Evolutionary conservation across 1,140 invertebrate genomes (phyloP).

Genomic region (Ladona fulva): DNA sequence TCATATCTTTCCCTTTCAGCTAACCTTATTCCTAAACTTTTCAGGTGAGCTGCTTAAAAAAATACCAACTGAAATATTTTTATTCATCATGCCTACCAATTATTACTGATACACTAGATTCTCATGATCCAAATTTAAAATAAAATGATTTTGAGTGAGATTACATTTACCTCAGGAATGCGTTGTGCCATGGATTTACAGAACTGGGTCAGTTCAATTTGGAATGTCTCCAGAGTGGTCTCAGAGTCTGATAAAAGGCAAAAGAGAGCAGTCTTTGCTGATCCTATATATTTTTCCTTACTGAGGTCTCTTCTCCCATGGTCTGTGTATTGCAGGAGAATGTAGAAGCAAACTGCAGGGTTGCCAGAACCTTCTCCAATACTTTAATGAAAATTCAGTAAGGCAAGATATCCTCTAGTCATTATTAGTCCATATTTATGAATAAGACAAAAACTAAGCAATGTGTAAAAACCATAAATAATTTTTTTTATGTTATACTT

Average conservation of each 20-base stretch:
- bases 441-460: no score
- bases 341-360: constrained; percentile 21
- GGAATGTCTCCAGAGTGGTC: constrained; percentile 18
- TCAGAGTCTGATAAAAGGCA: constrained; percentile 17
- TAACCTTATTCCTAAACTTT: no score
- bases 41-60: no score
- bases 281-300: neutral
- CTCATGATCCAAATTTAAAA: no score
- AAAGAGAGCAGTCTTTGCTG: neutral
- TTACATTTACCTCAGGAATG: neutral
- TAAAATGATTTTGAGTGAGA: no score
- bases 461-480: no score
- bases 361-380: constrained; percentile 8
- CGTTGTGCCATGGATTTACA: constrained; percentile 14
- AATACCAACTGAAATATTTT: no score
- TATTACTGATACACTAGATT: no score
- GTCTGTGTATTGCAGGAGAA: constrained; percentile 13
- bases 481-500: no score
- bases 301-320: neutral
- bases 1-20: no score
- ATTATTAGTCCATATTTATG: neutral
- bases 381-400: constrained; percentile 11
- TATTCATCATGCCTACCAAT: no score
- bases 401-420: no score
- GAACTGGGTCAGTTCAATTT: constrained; percentile 18